Evolutionary conservation across 2,797 vertebrate species (phyloP).

Genomic region (Pampus argenteus): DNA sequence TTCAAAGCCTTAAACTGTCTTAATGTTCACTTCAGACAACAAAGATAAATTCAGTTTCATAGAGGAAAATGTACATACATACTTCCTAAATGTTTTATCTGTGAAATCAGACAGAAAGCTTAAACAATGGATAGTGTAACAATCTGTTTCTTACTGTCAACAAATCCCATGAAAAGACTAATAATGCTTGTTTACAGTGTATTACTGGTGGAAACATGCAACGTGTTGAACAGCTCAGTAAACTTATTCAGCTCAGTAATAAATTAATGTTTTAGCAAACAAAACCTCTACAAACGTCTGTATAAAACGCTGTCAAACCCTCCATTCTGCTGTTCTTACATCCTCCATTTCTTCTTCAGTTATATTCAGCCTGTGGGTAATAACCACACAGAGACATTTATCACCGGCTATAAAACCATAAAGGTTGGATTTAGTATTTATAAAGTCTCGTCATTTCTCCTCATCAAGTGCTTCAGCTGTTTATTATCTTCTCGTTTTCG

Average conservation of each 20-base stretch:
- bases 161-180: no score
- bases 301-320: background rate
- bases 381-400: conserved; percentile 7
- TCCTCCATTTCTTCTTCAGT: background rate
- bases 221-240: no score
- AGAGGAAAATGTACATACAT: background rate
- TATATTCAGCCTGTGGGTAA: background rate
- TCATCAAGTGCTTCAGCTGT: conserved; percentile 4
- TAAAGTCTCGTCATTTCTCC: background rate
- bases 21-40: background rate
- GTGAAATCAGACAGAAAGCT: background rate
- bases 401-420: conserved; percentile 1
- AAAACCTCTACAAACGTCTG: no score
- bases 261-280: no score
- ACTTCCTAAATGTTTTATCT: background rate
- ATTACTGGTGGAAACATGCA: no score
- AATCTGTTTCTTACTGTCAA: no score
- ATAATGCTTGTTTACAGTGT: no score
- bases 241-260: no score
- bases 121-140: no score
- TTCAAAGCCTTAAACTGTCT: background rate
- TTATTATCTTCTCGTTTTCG: background rate
- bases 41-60: background rate
- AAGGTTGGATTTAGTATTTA: conserved; percentile 26
- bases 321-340: no score